phyloP scores from a whole-genome alignment of 2,888 invertebrate genomes.

The Drosophila hamatofila region DNA sequence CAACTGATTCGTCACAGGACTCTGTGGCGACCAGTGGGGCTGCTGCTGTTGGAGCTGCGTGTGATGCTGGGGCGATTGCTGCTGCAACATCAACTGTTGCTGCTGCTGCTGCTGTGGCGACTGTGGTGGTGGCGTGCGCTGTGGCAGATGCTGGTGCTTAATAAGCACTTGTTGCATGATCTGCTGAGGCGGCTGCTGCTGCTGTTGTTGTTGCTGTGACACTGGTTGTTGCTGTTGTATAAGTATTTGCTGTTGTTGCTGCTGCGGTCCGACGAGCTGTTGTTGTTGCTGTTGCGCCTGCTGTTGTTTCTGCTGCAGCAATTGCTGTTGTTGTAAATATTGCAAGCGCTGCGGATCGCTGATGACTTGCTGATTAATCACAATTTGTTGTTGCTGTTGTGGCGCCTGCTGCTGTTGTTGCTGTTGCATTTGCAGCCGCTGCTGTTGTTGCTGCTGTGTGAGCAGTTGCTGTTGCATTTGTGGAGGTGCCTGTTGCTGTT shows the following conservation, averaged over 20 bases:
- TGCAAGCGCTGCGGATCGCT: slow-evolving; percentile 84
- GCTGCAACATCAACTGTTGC: slow-evolving; percentile 88
- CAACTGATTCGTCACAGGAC: slow-evolving; percentile 70
- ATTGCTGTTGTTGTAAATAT: slow-evolving; percentile 81
- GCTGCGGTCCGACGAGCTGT: slow-evolving; percentile 85
- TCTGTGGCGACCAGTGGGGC: slow-evolving; percentile 85
- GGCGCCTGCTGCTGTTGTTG: slow-evolving; percentile 74
- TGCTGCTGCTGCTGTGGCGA: slow-evolving; percentile 79
- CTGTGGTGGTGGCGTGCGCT: slow-evolving; percentile 81
- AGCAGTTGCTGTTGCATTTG: slow-evolving; percentile 71
- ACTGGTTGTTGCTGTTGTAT: slow-evolving; percentile 73
- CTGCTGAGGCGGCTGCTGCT: slow-evolving; percentile 84
- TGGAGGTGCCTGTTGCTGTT: slow-evolving; percentile 70
- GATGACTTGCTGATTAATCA: slow-evolving; percentile 84
- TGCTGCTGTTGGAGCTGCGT: slow-evolving; percentile 82
- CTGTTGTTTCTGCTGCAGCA: slow-evolving; percentile 75
- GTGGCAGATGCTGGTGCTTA: slow-evolving; percentile 82
- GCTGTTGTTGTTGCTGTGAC: slow-evolving; percentile 86
- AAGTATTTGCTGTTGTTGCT: slow-evolving; percentile 79
- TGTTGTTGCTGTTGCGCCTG: slow-evolving; percentile 75
- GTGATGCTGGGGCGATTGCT: slow-evolving; percentile 83
- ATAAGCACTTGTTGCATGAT: slow-evolving; percentile 85
- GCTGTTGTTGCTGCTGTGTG: slow-evolving; percentile 71
- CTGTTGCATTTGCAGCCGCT: slow-evolving; percentile 63
- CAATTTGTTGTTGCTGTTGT: slow-evolving; percentile 83